phyloP scores from a whole-genome alignment of 2,113 vertebrate species.

The Rhinoptilus africanus region DNA sequence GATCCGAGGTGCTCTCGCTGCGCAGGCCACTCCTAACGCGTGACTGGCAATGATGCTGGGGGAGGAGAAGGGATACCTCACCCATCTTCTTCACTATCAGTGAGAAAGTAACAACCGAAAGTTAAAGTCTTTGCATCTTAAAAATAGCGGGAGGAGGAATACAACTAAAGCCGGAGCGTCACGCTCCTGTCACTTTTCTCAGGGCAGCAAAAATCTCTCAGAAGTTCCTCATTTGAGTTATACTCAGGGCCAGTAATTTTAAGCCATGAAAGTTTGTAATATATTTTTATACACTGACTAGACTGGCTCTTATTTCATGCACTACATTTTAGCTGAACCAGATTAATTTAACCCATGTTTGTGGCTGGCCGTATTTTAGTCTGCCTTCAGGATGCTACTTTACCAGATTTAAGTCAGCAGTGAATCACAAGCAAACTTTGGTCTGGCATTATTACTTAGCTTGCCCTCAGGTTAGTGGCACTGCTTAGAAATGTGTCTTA shows the following conservation, averaged over 20 bases:
- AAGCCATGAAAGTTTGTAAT: slow-evolving; percentile 20
- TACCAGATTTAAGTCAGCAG: slow-evolving; percentile 27
- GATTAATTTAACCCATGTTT: slow-evolving; percentile 52
- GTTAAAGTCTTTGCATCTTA: neutral
- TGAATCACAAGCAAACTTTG: slow-evolving; percentile 35
- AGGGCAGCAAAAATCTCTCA: neutral
- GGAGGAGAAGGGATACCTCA: neutral
- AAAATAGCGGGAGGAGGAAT: neutral
- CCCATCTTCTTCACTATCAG: neutral
- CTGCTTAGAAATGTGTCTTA: slow-evolving; percentile 13
- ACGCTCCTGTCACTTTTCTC: neutral
- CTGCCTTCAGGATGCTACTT: slow-evolving; percentile 17
- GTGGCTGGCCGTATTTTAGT: slow-evolving; percentile 4
- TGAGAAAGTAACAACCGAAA: neutral
- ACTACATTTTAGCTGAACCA: slow-evolving; percentile 21
- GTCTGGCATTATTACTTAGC: neutral
- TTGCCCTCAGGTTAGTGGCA: neutral
- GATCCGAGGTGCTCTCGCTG: fast-evolving
- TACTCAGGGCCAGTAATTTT: neutral
- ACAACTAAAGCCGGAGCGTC: neutral
- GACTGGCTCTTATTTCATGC: slow-evolving; percentile 9
- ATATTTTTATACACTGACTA: slow-evolving; percentile 22
- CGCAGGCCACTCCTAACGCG: fast-evolving
- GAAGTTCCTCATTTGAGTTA: neutral
- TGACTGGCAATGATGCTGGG: fast-evolving